phyloP scores from a whole-genome alignment of 2,113 vertebrate species.

The Phocoena sinus region DNA sequence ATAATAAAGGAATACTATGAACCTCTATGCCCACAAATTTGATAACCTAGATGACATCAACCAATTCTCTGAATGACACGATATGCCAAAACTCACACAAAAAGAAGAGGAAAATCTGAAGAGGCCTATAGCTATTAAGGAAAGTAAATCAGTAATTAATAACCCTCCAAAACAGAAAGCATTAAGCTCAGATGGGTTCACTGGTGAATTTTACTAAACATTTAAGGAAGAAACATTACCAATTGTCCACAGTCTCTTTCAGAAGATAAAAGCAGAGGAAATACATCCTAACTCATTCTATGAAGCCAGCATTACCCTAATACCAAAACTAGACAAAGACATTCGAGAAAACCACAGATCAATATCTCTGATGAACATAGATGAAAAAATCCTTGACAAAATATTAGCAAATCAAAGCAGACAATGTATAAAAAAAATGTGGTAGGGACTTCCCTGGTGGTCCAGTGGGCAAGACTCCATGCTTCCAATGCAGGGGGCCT shows the following conservation, averaged over 20 bases:
- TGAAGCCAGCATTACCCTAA: neutral
- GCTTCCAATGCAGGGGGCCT: too few relatives aligned
- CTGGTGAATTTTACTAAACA: neutral
- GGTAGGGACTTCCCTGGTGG: too few relatives aligned
- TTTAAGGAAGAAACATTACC: neutral
- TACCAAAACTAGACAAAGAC: neutral
- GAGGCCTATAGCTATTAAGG: neutral
- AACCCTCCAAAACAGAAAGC: neutral
- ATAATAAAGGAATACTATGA: neutral
- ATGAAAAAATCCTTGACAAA: neutral
- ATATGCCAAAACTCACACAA: neutral
- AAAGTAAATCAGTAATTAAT: neutral
- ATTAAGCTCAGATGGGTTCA: neutral
- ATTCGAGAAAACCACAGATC: neutral
- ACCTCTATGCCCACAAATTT: neutral
- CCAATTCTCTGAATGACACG: neutral
- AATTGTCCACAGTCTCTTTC: neutral
- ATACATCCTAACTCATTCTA: neutral
- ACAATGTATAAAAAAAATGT: neutral
- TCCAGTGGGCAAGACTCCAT: too few relatives aligned
- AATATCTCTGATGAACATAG: neutral
- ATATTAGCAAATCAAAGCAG: neutral
- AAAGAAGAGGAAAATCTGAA: neutral
- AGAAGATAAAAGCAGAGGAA: neutral
- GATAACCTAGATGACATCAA: neutral